Evolutionary conservation across 2,888 invertebrate species (phyloP), one percentile per base, ranked within the genome.

Genomic region (Drosophila merina): DNA sequence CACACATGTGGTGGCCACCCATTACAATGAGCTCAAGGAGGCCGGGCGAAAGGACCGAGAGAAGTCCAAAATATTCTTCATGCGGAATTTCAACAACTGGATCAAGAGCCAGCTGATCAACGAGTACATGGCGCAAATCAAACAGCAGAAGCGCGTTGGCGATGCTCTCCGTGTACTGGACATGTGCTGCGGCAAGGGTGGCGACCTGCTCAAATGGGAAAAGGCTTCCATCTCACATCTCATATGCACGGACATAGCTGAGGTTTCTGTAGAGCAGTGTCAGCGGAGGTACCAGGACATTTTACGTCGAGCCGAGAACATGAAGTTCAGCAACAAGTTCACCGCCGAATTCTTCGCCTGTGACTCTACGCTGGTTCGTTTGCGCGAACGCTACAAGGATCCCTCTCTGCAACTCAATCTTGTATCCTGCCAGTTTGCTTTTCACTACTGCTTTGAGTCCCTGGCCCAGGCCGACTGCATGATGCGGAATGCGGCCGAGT

Each of bases 81-180:
- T 99, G 93, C 94, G 99, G 77, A 99, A 99, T 92, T 98, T 99
- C 90, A 99, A 99, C 91, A 99, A 99, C 91, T 99, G 99, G 99
- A 95, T 98, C 10, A 99, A 99, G 93, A 97, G 97, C 91, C 96
- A 97, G 93, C 93, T 98, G 0, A 99, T 99, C 83, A 95, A 96
- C 93, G 94, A 96, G 92, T 95, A 95, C 91, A 92, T 94, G 84
- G 94, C 92, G 73, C 95, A 94, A 91, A 93, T 95, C 48, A 95
- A 94, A 86, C 93, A 93, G 75, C 92, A 88, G 3, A 95, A 94
- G 83, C 94, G 94, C 72, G 93, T 94, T 74, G 95, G 95, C n/a
- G 93, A 93, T 57, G 93, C 94, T 0, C 82, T 96, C 31, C 93
- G 94, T 64, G 97, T 98, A 0, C 92, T 99, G 56, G 99, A 99